These are phyloP conservation scores for Tragelaphus strepsiceros DNA, from an alignment of 2,113 vertebrate species.

Conservation along the genomic window DNA sequence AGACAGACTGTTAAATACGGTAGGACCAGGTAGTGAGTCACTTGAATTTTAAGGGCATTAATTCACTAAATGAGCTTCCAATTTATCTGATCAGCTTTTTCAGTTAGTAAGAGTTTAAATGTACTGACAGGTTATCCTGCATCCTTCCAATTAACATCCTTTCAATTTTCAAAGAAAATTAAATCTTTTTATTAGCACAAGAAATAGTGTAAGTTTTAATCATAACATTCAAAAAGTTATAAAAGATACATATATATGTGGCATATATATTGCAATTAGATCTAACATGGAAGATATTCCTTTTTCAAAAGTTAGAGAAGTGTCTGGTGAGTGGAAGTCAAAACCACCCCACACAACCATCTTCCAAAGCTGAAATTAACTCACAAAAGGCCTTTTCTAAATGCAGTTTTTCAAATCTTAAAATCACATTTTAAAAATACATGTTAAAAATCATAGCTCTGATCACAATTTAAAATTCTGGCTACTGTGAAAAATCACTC, in stretches of 20 bases:
- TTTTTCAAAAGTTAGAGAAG: conserved; percentile 3
- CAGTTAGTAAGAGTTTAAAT: conserved; percentile 57
- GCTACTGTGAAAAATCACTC: neutral
- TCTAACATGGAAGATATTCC: neutral
- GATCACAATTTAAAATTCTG: conserved; percentile 26
- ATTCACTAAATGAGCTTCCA: conserved; percentile 74
- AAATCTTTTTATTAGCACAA: conserved; percentile 24
- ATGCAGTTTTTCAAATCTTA: neutral
- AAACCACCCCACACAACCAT: neutral
- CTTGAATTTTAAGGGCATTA: conserved; percentile 73
- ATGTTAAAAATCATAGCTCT: neutral
- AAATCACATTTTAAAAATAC: neutral
- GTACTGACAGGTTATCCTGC: conserved; percentile 65
- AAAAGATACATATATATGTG: neutral
- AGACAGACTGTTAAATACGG: conserved; percentile 71
- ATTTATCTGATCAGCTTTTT: conserved; percentile 67
- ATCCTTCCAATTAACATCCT: conserved; percentile 72
- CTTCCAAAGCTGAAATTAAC: conserved; percentile 8
- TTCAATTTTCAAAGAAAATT: conserved; percentile 54
- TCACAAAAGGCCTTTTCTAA: neutral
- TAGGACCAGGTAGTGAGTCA: conserved; percentile 61
- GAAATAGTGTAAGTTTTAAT: conserved; percentile 13
- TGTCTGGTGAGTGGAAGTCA: neutral
- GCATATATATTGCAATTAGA: neutral
- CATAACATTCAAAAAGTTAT: conserved; percentile 11